Base-by-base conservation (phyloP, 2,888 invertebrate genomes). In the Sinopyrophorus schimmeli region DNA sequence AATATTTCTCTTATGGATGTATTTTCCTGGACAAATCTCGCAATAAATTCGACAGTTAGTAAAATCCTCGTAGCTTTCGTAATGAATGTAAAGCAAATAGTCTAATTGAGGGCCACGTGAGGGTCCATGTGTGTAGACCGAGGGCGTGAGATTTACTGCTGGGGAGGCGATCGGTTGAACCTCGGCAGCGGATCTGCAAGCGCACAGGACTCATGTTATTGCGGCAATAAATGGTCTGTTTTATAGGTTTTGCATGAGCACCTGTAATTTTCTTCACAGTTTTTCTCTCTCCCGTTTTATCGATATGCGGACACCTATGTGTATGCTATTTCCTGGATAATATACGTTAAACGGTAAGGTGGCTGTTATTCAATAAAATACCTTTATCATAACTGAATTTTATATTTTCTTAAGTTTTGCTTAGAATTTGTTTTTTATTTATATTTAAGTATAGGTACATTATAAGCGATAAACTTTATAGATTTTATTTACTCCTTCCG, bases 51-150 rank as follows among this genome's bases (percentile, higher is more conserved):
- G 67, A 65, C 70, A 69, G 71, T 72, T 71, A 68, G 71, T 70
- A 71, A 72, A 72, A 72, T 71, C 71, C 71, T 69, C 69, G 64
- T 66, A 64, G 63, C 63, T 63, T 58, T 61, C 58, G 65, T 67
- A 70, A 71, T 68, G 69, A 71, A 70, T 70, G 69, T 64, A 70
- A 70, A 69, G 70, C 71, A 71, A 71, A 72, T 71, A 70, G 70
- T 71, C 72, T 71, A 72, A 71, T 70, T 69, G 71, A 69, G 68
- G 67, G 64, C 64, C 68, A 66, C 68, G 68, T 67, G 66, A 60
- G 65, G 65, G 64, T 68, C 66, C 70, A 64, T 72, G 70, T 64
- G 60, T 59, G 59, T 40, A 34, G 56, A 59, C 59, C 60, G 63
- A 61, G 58, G 58, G 58, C 56, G 50, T 63, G 54, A 65, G 58